Evolutionary conservation across 23 tunicate genomes (phyloP).

Genomic region (Botrylloides violaceus): DNA sequence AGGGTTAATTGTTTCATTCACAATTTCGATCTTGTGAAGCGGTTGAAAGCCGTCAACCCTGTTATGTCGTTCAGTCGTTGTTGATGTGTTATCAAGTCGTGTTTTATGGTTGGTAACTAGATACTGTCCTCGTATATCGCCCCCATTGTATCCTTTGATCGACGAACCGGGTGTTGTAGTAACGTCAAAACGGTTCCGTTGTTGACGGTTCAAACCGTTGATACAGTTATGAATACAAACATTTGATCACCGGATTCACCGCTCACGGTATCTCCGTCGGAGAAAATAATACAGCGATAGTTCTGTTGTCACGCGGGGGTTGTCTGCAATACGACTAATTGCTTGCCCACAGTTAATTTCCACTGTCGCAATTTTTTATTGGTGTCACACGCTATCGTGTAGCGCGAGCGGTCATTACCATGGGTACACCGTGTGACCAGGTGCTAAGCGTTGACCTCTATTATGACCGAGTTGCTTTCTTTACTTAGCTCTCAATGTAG

Average conservation of each 20-base stretch:
- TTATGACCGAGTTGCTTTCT: not conserved
- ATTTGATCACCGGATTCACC: not conserved
- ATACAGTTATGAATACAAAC: constrained; percentile 23
- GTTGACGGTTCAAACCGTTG: constrained; percentile 28
- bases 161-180: not conserved
- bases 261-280: too few relatives aligned
- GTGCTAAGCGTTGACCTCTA: not conserved
- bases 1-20: not conserved
- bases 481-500: not conserved
- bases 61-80: too few relatives aligned
- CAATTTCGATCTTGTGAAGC: not conserved
- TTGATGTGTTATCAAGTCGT: too few relatives aligned
- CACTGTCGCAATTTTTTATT: too few relatives aligned
- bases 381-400: too few relatives aligned
- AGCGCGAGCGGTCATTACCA: too few relatives aligned
- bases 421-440: not conserved
- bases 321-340: too few relatives aligned
- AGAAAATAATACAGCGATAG: too few relatives aligned
- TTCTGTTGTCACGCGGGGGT: too few relatives aligned
- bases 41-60: not conserved
- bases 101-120: not conserved
- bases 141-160: not conserved
- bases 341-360: too few relatives aligned
- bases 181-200: constrained; percentile 1
- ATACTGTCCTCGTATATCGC: not conserved